Evolutionary conservation across 2,888 invertebrate genomes (phyloP).

Genomic region (Apodemia mormo): DNA sequence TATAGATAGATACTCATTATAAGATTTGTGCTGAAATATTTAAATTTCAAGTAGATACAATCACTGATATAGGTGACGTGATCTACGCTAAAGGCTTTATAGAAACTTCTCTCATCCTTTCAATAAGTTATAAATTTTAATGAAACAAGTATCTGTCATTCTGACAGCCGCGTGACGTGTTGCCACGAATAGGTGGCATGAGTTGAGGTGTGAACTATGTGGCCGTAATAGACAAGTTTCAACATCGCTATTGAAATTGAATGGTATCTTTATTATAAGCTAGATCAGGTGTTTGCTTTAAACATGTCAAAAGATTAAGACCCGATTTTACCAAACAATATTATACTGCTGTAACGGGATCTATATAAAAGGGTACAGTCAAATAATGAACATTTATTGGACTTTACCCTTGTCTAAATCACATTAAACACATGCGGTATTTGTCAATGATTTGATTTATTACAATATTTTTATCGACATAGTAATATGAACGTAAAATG

Average conservation of each 20-base stretch:
- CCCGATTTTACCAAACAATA: neutral
- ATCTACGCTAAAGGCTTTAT: conserved; percentile 1
- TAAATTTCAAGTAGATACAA: neutral
- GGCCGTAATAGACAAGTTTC: conserved; percentile 8
- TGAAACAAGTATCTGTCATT: conserved; percentile 10
- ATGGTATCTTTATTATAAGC: conserved; percentile 1
- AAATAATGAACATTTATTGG: no score
- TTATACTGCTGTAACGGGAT: no score
- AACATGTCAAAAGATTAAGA: neutral
- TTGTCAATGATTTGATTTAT: no score
- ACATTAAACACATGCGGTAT: no score
- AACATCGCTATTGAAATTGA: conserved; percentile 3
- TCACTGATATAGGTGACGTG: neutral
- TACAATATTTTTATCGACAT: no score
- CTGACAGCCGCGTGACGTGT: conserved; percentile 6
- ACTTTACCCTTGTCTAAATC: no score
- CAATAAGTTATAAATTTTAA: conserved; percentile 16
- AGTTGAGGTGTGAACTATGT: conserved; percentile 12
- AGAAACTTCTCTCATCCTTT: conserved; percentile 15
- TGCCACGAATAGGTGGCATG: conserved; percentile 15
- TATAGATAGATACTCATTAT: no score
- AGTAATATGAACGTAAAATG: no score
- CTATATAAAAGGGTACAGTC: no score
- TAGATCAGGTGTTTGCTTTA: neutral
- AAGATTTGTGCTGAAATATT: neutral